phyloP scores from a whole-genome alignment of 2,888 invertebrate species.

The Cheilosia grossa region DNA sequence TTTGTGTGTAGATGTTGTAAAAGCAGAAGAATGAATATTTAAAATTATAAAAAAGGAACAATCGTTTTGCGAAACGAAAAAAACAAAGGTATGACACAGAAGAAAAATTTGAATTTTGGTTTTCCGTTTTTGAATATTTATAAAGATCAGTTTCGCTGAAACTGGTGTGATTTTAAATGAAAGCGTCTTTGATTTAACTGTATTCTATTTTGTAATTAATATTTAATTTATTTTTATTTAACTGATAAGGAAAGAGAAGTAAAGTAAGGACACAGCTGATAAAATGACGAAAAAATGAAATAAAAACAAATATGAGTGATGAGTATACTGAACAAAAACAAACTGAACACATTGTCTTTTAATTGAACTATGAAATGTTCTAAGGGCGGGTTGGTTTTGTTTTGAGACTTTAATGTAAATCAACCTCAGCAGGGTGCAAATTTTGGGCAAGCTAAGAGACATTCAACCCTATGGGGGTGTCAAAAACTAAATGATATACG shows the following conservation, averaged over 20 bases:
- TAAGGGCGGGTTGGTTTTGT: background rate
- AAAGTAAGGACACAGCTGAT: slow-evolving; percentile 44
- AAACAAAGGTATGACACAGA: slow-evolving; percentile 29
- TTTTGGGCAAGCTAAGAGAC: no score
- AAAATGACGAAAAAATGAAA: slow-evolving; percentile 44
- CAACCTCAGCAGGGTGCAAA: no score
- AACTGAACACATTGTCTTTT: background rate
- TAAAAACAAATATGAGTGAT: slow-evolving; percentile 53
- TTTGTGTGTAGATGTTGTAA: slow-evolving; percentile 45
- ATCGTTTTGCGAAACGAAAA: slow-evolving; percentile 1
- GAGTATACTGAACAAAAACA: slow-evolving; percentile 46
- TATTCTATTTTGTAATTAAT: slow-evolving; percentile 51
- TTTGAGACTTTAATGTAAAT: no score
- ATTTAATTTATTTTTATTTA: slow-evolving; percentile 68
- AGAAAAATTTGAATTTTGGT: slow-evolving; percentile 39
- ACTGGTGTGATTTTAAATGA: background rate
- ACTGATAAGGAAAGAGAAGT: slow-evolving; percentile 25
- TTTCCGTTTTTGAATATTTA: slow-evolving; percentile 20
- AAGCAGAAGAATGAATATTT: slow-evolving; percentile 27
- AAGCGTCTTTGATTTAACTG: slow-evolving; percentile 1
- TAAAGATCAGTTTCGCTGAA: no score
- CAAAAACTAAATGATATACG: no score
- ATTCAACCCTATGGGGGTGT: no score
- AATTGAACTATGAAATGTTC: background rate
- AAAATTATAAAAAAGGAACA: background rate